Conservation (phyloP, 2,113 vertebrate species). For the Syrrhaptes paradoxus region DNA sequence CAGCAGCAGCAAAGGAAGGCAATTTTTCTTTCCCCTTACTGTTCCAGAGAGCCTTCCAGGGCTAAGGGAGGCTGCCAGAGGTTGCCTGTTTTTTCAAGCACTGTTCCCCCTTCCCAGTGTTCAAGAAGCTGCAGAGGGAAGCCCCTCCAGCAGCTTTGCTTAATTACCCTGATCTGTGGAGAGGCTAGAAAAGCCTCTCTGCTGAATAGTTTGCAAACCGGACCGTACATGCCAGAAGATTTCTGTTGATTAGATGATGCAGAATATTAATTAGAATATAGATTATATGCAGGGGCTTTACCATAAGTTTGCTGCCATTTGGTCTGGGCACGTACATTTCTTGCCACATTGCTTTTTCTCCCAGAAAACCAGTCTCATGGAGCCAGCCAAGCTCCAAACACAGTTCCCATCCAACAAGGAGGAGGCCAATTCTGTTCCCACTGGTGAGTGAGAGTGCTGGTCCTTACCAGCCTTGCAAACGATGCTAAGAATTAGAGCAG, state of each 20-base stretch:
- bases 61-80: slow-evolving; percentile 64
- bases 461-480: background rate
- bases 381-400: background rate
- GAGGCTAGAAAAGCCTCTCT: slow-evolving; percentile 49
- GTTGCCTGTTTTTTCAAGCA: background rate
- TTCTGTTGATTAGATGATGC: slow-evolving; percentile 49
- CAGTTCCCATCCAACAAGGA: background rate
- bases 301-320: slow-evolving; percentile 47
- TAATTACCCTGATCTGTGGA: slow-evolving; percentile 74
- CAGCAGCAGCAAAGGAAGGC: slow-evolving; percentile 32
- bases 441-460: background rate
- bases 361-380: background rate
- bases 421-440: background rate
- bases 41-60: slow-evolving; percentile 73
- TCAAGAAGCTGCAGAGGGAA: slow-evolving; percentile 48
- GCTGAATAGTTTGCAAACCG: slow-evolving; percentile 37
- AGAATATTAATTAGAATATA: slow-evolving; percentile 65
- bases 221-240: slow-evolving; percentile 54
- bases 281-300: slow-evolving; percentile 35
- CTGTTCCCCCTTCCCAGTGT: background rate
- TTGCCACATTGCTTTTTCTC: slow-evolving; percentile 34
- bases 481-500: background rate
- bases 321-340: background rate
- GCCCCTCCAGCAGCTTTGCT: slow-evolving; percentile 71
- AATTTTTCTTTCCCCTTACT: background rate